Conservation (phyloP, 2,888 invertebrate genomes). For the Suillia variegata region DNA sequence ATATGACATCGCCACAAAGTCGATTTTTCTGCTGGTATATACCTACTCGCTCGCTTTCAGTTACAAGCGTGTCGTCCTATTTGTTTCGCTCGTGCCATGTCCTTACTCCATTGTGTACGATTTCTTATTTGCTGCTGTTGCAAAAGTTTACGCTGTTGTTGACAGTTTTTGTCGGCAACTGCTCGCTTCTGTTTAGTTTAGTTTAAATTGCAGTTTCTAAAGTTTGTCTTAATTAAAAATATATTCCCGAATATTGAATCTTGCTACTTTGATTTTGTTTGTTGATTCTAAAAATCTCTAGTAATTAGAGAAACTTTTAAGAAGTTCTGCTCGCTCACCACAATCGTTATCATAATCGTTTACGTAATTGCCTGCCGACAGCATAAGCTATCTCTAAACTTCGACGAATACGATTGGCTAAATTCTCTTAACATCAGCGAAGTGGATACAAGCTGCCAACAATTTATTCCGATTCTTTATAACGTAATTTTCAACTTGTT, state of each 20-base stretch:
- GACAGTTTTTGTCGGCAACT: slow-evolving; percentile 15
- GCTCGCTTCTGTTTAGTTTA: background rate
- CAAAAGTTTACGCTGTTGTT: slow-evolving; percentile 11
- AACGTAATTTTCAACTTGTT: too few species aligned
- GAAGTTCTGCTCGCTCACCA: too few species aligned
- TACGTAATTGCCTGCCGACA: too few species aligned
- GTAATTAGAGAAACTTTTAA: too few species aligned
- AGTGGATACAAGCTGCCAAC: too few species aligned
- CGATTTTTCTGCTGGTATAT: background rate
- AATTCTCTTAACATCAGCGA: too few species aligned
- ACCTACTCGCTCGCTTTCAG: background rate
- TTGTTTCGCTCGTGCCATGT: background rate
- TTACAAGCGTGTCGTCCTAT: background rate
- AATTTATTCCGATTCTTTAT: too few species aligned
- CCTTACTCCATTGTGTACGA: background rate
- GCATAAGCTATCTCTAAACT: too few species aligned
- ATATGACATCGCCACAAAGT: background rate
- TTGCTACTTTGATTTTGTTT: too few species aligned
- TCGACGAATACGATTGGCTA: too few species aligned
- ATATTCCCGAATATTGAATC: background rate
- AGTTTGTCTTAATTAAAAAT: slow-evolving; percentile 10
- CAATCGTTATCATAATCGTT: too few species aligned
- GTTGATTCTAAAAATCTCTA: too few species aligned
- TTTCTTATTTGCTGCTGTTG: background rate
- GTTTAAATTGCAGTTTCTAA: background rate